Base-by-base conservation (phyloP, 2,797 vertebrate genomes). In the Hapalemur alaotrensis region DNA sequence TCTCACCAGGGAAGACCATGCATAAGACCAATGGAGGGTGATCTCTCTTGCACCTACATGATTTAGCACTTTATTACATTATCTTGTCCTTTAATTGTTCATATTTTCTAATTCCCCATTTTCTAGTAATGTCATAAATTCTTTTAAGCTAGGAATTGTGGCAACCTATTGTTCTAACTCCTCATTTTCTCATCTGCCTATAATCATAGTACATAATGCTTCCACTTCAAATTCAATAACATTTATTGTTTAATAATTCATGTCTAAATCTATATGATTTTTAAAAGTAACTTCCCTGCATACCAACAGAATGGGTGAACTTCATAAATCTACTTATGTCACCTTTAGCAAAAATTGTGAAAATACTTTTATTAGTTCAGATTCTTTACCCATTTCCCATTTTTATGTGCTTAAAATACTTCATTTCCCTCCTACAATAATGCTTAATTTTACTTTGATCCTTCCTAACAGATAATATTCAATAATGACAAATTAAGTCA, bases 161-260 rank as follows among this genome's bases (percentile, higher is more conserved):
- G 89, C 32, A 57, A 18, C 9, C 9, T 28, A 22, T 41, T 14
- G 1, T 63, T 50, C n/a, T 38, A 48, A 23, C 2, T 91, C 15
- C 17, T 6, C 11, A 52, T 41, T 92, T 91, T 65, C n/a, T 78
- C 22, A 7, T 88, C 22, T 83, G 41, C 23, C 35, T 86, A 1
- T 32, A 59, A 57, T 88, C 32, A 38, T 28, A 85, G 9, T 63
- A 52, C 4, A 65, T 67, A 78, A 89, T 30, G 5, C 28, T 85
- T 91, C 3, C 20, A 30, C 70, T 86, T 79, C 30, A 73, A 93
- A 85, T 91, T 90, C 50, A 75, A 59, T 67, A 89, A 25, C 30
- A 25, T 61, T 93, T 79, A 69, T 82, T 76, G 17, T 76, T 95
- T 86, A 91, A 73, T 91, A 92, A 93, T 94, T 97, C 79, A 94